Evolutionary conservation across 1,140 invertebrate species (phyloP).

Genomic region (Eueides isabella): DNA sequence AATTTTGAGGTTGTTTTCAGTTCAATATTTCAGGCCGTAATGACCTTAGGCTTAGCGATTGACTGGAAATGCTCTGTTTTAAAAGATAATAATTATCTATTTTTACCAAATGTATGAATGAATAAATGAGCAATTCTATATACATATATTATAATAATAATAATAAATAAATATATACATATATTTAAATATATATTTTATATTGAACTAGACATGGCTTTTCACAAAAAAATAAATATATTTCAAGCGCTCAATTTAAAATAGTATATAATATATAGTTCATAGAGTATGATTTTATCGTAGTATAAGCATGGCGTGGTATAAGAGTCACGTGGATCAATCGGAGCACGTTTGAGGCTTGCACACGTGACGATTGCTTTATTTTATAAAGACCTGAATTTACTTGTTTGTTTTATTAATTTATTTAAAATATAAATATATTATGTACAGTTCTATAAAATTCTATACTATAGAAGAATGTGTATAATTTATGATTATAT

Average conservation of each 20-base stretch:
- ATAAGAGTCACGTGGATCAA: background rate
- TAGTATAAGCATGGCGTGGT: background rate
- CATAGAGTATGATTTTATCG: background rate
- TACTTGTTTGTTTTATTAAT: background rate
- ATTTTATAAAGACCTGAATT: background rate
- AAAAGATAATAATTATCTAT: too few relatives aligned
- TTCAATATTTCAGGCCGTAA: too few relatives aligned
- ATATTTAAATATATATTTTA: too few relatives aligned
- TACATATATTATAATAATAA: too few relatives aligned
- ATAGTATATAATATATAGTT: background rate
- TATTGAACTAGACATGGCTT: too few relatives aligned
- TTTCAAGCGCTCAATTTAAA: background rate
- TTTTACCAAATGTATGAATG: too few relatives aligned
- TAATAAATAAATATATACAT: too few relatives aligned
- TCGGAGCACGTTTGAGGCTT: constrained; percentile 9
- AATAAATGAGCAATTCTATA: too few relatives aligned
- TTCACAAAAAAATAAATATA: background rate
- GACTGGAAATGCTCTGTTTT: too few relatives aligned
- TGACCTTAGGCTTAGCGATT: too few relatives aligned
- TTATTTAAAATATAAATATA: background rate
- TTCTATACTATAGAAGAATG: too few relatives aligned
- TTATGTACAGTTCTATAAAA: background rate
- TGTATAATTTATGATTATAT: too few relatives aligned
- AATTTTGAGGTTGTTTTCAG: background rate
- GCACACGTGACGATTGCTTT: constrained; percentile 7